Percentiles rank a stretch among this genome's conserved stretches.
Conservation (phyloP, 2,797 vertebrate genomes). For the Tachyglossus aculeatus region DNA sequence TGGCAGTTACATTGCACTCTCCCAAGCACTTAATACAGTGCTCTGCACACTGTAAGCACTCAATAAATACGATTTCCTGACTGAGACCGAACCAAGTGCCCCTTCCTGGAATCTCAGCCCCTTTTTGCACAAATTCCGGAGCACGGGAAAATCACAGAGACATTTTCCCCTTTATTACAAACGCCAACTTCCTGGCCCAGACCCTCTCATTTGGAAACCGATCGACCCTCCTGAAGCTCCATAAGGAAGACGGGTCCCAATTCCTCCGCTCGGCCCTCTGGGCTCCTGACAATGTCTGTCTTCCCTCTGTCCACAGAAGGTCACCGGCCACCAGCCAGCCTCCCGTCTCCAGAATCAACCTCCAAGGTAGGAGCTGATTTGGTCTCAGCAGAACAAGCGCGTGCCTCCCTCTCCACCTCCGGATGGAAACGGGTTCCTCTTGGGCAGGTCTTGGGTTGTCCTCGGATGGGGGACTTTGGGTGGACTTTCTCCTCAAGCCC, state of each 20-base stretch:
- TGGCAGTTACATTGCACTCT: too few relatives aligned
- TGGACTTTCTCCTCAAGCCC: neutral
- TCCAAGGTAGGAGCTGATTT: conserved; percentile 82
- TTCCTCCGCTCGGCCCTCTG: too few relatives aligned
- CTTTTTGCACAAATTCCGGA: conserved; percentile 50
- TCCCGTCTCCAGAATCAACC: conserved; percentile 82
- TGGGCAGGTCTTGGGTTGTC: neutral
- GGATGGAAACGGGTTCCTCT: neutral
- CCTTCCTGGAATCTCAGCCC: conserved; percentile 30
- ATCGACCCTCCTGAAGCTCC: conserved; percentile 17
- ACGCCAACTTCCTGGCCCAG: conserved; percentile 16
- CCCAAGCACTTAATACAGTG: too few relatives aligned
- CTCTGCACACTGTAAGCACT: too few relatives aligned
- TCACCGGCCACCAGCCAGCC: conserved; percentile 89
- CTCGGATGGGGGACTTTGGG: neutral
- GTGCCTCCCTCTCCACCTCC: neutral
- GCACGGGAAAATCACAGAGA: conserved; percentile 16
- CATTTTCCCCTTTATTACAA: neutral
- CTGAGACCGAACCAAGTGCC: conserved; percentile 16
- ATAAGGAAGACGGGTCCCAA: too few relatives aligned
- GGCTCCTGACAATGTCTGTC: conserved; percentile 18
- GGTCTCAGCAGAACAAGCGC: neutral
- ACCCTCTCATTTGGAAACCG: conserved; percentile 16
- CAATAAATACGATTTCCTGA: too few relatives aligned
- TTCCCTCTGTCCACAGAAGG: conserved; percentile 78